These are phyloP conservation scores for Ricordea florida DNA, from an alignment of 92 coral and sea anemone species.

Conservation along the genomic window DNA sequence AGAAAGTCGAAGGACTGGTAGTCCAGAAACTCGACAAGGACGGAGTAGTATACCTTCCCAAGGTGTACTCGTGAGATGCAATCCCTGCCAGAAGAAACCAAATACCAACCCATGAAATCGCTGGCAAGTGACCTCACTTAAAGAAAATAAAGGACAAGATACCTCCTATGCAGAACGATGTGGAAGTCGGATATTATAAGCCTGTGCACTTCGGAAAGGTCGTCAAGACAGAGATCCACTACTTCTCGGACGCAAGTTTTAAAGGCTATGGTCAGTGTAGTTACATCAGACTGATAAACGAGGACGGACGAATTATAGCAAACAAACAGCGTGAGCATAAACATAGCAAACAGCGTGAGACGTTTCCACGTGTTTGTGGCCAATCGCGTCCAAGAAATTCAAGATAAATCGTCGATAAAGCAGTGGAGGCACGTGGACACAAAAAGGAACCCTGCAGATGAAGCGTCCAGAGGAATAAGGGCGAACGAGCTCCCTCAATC, in stretches of 20 bases:
- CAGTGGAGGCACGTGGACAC: constrained; percentile 40
- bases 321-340: neutral
- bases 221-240: constrained; percentile 24
- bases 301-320: constrained; percentile 8
- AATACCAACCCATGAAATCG: constrained; percentile 56
- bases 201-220: constrained; percentile 35
- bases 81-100: constrained; percentile 66
- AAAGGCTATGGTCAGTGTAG: constrained; percentile 63
- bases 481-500: constrained; percentile 28
- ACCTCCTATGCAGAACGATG: neutral
- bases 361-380: constrained; percentile 52
- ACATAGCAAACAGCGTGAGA: constrained; percentile 38
- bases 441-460: constrained; percentile 50
- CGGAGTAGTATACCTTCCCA: constrained; percentile 56
- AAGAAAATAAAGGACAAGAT: constrained; percentile 24
- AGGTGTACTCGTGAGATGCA: constrained; percentile 43
- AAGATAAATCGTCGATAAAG: neutral
- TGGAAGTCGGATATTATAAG: constrained; percentile 56
- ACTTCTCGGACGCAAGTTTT: no score
- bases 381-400: constrained; percentile 49
- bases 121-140: constrained; percentile 53
- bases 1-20: constrained; percentile 49
- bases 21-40: constrained; percentile 49
- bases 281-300: constrained; percentile 40
- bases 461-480: constrained; percentile 41